Evolutionary conservation across 2,797 vertebrate species (phyloP).

Genomic region (Neoniphon sammara): DNA sequence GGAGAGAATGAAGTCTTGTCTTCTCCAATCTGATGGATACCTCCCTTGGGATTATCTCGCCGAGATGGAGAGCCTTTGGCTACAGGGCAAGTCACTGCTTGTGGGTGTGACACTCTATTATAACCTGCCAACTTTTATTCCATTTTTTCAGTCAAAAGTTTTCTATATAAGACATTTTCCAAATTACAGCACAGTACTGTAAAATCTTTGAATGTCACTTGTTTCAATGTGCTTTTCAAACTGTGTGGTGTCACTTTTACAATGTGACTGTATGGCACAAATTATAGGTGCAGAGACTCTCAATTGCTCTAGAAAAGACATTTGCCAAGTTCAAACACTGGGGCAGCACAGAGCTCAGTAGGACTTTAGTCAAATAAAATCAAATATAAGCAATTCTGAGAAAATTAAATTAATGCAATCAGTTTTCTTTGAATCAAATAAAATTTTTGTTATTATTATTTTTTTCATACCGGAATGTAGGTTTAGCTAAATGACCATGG

Average conservation of each 20-base stretch:
- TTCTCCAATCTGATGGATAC: constrained; percentile 54
- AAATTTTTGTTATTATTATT: no score
- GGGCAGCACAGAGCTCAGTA: not conserved
- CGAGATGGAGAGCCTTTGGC: constrained; percentile 46
- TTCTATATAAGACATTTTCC: not conserved
- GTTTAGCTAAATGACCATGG: no score
- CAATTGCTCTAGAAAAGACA: no score
- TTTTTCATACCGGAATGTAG: no score
- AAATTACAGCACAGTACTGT: not conserved
- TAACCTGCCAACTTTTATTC: constrained; percentile 7
- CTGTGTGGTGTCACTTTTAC: not conserved
- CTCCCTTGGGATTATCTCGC: constrained; percentile 51
- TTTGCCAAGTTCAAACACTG: not conserved
- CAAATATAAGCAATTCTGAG: not conserved
- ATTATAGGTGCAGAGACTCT: no score
- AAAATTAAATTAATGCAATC: no score
- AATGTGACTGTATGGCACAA: not conserved
- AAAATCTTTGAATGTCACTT: constrained; percentile 1
- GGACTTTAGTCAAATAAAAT: not conserved
- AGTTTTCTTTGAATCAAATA: no score
- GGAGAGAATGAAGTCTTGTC: constrained; percentile 50
- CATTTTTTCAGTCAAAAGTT: not conserved
- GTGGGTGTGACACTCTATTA: constrained; percentile 21
- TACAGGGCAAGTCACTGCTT: constrained; percentile 44
- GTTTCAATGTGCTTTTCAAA: constrained; percentile 28